Percentiles rank a stretch among this genome's conserved stretches.
Evolutionary conservation across 1,140 invertebrate species (phyloP).

Genomic region (Camponotus floridanus): DNA sequence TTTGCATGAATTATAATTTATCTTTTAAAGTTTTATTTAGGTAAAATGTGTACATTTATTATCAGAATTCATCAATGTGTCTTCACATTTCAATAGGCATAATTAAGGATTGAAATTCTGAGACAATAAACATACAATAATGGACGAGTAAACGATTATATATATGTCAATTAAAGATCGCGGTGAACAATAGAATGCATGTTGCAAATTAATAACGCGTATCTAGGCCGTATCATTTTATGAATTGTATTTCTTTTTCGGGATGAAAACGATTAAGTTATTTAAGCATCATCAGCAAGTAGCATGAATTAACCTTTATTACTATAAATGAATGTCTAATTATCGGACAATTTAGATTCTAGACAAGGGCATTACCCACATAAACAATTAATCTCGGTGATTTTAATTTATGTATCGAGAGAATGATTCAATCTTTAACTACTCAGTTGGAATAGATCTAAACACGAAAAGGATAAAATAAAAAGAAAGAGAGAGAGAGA

Average conservation of each 20-base stretch:
- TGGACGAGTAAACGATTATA: conserved; percentile 9
- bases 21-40: not conserved
- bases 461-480: conserved; percentile 43
- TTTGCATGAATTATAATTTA: not conserved
- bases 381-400: conserved; percentile 45
- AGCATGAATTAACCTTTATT: conserved; percentile 77
- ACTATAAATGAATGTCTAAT: conserved; percentile 77
- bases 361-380: conserved; percentile 62
- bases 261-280: not conserved
- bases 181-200: not conserved
- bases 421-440: not conserved
- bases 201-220: conserved; percentile 14
- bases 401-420: not conserved
- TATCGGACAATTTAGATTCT: conserved; percentile 75
- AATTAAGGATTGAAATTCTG: conserved; percentile 1
- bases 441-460: not conserved
- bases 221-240: conserved; percentile 31
- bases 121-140: conserved; percentile 12
- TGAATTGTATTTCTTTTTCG: conserved; percentile 35
- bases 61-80: not conserved
- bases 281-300: conserved; percentile 36
- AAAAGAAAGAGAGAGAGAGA: not conserved
- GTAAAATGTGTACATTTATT: not conserved
- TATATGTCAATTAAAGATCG: not conserved
- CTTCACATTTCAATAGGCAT: not conserved